phyloP scores from a whole-genome alignment of 2,888 invertebrate species.

The Acanthosepion lycidas region DNA sequence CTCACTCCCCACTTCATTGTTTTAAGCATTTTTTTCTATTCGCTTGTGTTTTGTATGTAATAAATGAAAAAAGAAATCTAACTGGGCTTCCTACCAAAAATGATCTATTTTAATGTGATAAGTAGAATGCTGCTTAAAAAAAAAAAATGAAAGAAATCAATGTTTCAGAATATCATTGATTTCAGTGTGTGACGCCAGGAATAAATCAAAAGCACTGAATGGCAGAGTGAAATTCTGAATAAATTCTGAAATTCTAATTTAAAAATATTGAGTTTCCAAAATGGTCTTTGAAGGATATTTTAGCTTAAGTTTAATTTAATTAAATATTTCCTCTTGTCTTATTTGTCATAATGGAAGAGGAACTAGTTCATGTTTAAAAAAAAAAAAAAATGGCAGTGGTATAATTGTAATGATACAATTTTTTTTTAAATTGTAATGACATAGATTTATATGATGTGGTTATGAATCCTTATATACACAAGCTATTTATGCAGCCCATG shows the following conservation, averaged over 20 bases:
- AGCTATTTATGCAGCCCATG: no score
- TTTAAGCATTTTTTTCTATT: neutral
- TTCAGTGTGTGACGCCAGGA: neutral
- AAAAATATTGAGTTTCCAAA: neutral
- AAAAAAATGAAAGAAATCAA: neutral
- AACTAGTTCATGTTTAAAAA: neutral
- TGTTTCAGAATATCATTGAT: neutral
- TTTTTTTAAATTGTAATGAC: no score
- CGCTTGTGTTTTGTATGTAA: neutral
- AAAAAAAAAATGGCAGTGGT: neutral
- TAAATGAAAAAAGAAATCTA: neutral
- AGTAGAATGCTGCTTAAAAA: neutral
- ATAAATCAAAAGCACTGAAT: neutral
- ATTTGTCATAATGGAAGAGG: neutral
- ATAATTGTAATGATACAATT: no score
- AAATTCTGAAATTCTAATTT: conserved; percentile 9
- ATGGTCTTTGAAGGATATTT: neutral
- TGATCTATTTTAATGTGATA: neutral
- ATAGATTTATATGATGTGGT: no score
- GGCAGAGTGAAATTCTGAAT: neutral
- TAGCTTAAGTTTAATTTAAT: neutral
- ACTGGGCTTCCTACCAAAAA: neutral
- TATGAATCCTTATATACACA: no score
- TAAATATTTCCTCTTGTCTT: neutral
- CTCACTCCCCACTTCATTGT: neutral